Percentiles rank a stretch among this genome's conserved stretches.
These are phyloP conservation scores for Pogonognathellus flavescens DNA, from an alignment of 1,140 invertebrate species.

Conservation along the genomic window DNA sequence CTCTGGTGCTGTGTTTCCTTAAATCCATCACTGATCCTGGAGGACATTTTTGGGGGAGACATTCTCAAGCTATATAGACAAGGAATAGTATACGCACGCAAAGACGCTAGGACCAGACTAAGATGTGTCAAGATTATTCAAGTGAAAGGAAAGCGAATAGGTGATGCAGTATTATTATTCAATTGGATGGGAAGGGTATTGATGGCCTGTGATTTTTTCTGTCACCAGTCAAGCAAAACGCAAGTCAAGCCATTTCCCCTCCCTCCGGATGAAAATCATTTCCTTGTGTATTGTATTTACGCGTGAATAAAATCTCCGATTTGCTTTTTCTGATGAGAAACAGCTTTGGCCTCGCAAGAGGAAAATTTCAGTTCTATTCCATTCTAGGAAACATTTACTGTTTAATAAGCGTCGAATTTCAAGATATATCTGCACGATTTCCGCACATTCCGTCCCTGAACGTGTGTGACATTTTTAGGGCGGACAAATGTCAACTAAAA, in stretches of 20 bases:
- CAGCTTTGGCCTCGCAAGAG: neutral
- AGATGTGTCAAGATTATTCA: too few relatives aligned
- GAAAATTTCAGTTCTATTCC: neutral
- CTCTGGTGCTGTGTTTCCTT: neutral
- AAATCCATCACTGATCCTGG: neutral
- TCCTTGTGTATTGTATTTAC: conserved; percentile 39
- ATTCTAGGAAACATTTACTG: neutral
- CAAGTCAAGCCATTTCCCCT: neutral
- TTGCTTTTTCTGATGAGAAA: neutral
- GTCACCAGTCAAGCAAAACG: neutral
- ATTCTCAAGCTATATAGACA: neutral
- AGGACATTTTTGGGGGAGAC: neutral
- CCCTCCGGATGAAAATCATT: conserved; percentile 27
- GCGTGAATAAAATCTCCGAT: neutral
- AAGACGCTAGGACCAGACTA: neutral
- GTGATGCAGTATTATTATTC: neutral
- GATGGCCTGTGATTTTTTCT: conserved; percentile 28
- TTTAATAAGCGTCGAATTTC: too few relatives aligned
- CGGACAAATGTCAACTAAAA: too few relatives aligned
- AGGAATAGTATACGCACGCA: neutral
- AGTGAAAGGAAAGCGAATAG: neutral
- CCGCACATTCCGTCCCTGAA: too few relatives aligned
- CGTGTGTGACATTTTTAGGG: too few relatives aligned
- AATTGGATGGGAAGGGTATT: neutral
- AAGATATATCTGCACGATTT: too few relatives aligned